Percentiles rank a stretch among this genome's conserved stretches.
phyloP scores from a whole-genome alignment of 2,113 vertebrate genomes.

The Ginglymostoma cirratum region DNA sequence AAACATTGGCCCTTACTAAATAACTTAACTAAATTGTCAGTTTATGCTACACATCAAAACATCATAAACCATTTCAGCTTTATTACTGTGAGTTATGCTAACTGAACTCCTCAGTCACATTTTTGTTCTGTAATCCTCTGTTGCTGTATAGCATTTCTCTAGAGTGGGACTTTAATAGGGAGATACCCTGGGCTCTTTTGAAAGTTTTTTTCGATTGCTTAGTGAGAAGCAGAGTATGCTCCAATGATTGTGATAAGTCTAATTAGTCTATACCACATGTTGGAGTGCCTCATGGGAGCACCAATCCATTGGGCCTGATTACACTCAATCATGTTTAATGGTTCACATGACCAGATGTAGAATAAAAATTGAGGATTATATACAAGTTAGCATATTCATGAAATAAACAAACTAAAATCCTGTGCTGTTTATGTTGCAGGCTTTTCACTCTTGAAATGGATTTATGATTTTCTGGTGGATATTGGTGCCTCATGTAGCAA shows the following conservation, averaged over 20 bases:
- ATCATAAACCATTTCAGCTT: not conserved
- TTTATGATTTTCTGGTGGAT: not conserved
- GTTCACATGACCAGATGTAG: not conserved
- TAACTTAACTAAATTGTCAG: not conserved
- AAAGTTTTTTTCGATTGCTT: not conserved
- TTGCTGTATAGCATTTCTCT: not conserved
- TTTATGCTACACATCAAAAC: not conserved
- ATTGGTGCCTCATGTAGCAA: not conserved
- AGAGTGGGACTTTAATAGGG: not conserved
- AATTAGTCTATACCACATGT: not conserved
- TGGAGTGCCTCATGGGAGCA: not conserved
- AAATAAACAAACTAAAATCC: not conserved
- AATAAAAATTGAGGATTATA: not conserved
- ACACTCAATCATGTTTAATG: conserved; percentile 8
- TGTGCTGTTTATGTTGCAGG: not conserved
- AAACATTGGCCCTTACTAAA: not conserved
- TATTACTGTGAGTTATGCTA: not conserved
- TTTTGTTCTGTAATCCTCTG: not conserved
- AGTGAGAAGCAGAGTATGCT: not conserved
- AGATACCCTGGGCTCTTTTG: not conserved
- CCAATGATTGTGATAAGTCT: not conserved
- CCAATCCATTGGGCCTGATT: not conserved
- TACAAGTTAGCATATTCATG: not conserved
- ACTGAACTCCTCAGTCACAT: not conserved
- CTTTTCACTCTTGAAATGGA: not conserved